A percentile compares a stretch with the other conserved stretches of the same genome.
phyloP scores from a whole-genome alignment of 2,113 vertebrate species.

The Microtus oregoni region DNA sequence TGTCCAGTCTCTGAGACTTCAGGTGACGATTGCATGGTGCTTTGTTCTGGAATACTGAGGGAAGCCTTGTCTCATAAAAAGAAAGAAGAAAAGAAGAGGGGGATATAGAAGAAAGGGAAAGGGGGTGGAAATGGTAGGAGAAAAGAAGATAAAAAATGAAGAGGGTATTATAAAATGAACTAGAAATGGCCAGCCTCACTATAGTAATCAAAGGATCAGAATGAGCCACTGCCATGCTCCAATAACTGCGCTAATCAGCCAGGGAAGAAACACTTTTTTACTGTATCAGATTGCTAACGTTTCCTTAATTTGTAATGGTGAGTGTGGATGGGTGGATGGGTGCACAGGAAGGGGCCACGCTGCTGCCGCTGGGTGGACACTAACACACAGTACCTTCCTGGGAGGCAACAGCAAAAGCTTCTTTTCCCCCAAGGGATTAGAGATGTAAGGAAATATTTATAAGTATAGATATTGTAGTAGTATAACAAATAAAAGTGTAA shows the following conservation, averaged over 20 bases:
- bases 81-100: not conserved
- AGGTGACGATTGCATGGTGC: not conserved
- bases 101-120: no score
- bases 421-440: not conserved
- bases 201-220: constrained; percentile 30
- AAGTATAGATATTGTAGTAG: not conserved
- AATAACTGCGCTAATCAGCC: not conserved
- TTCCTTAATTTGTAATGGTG: not conserved
- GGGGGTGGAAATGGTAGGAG: not conserved
- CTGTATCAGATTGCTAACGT: not conserved
- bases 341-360: not conserved
- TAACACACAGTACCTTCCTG: not conserved
- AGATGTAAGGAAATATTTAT: not conserved
- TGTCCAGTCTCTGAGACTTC: not conserved
- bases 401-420: not conserved
- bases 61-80: not conserved
- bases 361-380: not conserved
- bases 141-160: not conserved
- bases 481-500: constrained; percentile 16
- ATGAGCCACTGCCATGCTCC: not conserved
- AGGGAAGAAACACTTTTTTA: not conserved
- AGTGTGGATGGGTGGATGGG: not conserved
- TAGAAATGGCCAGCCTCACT: not conserved
- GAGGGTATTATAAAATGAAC: not conserved
- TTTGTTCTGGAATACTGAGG: not conserved